phyloP scores from a whole-genome alignment of 2,888 invertebrate genomes.

The Drosophila mayaguana region DNA sequence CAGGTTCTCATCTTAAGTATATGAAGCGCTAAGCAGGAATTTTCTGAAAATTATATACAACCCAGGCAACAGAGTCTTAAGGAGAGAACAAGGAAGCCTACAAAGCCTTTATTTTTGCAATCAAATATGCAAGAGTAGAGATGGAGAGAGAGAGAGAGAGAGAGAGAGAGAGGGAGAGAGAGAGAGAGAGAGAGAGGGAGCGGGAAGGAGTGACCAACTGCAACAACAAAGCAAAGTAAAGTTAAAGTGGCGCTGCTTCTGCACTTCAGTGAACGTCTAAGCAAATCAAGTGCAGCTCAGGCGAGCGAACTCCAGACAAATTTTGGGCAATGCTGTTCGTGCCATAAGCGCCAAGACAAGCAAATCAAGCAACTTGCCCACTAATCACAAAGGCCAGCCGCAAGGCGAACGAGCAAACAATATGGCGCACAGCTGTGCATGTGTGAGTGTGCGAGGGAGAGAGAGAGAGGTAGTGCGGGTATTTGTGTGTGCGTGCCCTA shows the following conservation, averaged over 20 bases:
- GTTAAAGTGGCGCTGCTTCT: constrained; percentile 4
- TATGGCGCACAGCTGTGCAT: constrained; percentile 46
- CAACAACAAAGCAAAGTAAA: constrained; percentile 6
- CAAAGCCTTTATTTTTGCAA: background rate
- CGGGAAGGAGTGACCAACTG: background rate
- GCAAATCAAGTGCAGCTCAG: constrained; percentile 39
- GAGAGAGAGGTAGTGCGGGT: background rate
- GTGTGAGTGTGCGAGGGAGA: background rate
- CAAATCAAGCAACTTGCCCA: constrained; percentile 64
- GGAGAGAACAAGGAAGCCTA: background rate
- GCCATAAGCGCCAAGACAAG: constrained; percentile 43
- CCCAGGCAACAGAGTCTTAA: background rate
- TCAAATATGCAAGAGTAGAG: background rate
- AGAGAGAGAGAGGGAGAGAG: background rate
- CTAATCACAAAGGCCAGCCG: constrained; percentile 66
- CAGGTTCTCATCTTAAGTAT: too few relatives aligned
- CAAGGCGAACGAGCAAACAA: constrained; percentile 58
- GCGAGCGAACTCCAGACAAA: constrained; percentile 1
- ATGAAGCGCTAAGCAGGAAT: too few relatives aligned
- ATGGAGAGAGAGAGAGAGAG: too few relatives aligned
- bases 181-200: background rate
- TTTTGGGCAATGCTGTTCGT: constrained; percentile 2
- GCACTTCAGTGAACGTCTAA: constrained; percentile 39
- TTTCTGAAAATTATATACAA: background rate
- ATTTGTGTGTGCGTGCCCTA: constrained; percentile 24